Evolutionary conservation across 2,888 invertebrate genomes (phyloP).

Genomic region (Pyrgus malvae): DNA sequence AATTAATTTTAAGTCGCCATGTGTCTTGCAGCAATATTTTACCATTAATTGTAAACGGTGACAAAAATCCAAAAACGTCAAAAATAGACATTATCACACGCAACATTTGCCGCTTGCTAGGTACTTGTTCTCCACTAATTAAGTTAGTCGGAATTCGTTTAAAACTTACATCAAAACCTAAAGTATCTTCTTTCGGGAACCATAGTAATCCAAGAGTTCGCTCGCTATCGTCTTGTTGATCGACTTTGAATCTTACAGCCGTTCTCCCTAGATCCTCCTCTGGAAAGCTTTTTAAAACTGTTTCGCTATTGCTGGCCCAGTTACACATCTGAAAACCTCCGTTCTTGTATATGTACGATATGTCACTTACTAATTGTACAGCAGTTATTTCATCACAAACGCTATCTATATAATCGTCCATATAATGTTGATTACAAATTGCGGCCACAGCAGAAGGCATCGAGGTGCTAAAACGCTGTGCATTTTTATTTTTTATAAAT

Average conservation of each 20-base stretch:
- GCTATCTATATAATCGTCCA: constrained; percentile 10
- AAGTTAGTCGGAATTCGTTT: background rate
- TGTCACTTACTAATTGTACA: constrained; percentile 8
- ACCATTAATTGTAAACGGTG: constrained; percentile 5
- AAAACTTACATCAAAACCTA: background rate
- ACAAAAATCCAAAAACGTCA: constrained; percentile 1
- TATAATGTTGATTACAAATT: constrained; percentile 2
- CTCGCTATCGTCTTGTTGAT: background rate
- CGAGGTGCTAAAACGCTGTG: background rate
- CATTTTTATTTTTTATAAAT: constrained; percentile 32
- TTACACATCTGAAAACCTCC: constrained; percentile 25
- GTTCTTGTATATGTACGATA: constrained; percentile 9
- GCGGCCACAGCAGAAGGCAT: constrained; percentile 6
- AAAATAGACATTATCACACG: constrained; percentile 2
- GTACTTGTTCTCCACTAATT: background rate
- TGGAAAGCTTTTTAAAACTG: constrained; percentile 18
- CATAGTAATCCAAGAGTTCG: constrained; percentile 7
- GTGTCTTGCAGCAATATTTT: constrained; percentile 1
- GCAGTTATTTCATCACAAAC: background rate
- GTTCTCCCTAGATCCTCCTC: constrained; percentile 17
- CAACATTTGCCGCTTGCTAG: background rate
- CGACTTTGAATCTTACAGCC: constrained; percentile 12
- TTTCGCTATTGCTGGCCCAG: constrained; percentile 28
- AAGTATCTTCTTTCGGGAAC: constrained; percentile 3
- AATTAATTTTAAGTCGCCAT: background rate